These are phyloP conservation scores for Thaumatotibia leucotreta DNA, from an alignment of 1,140 invertebrate species.

Conservation along the genomic window DNA sequence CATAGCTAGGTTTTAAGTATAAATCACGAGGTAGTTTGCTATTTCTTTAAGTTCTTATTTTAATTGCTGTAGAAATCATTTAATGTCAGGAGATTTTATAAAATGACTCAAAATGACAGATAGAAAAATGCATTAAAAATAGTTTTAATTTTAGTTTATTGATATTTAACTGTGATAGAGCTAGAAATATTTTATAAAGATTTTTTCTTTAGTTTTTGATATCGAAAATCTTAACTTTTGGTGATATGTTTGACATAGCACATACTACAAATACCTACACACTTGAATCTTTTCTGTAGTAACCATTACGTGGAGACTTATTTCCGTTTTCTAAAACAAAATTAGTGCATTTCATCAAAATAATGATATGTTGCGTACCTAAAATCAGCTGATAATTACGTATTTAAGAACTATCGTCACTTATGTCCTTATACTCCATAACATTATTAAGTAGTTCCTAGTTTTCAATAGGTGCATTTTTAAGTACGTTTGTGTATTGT, in stretches of 20 bases:
- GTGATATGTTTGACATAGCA: conserved; percentile 1
- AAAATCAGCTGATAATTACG: background rate
- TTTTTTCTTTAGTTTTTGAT: conserved; percentile 30
- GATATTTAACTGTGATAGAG: conserved; percentile 72
- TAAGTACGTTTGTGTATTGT: conserved; percentile 23
- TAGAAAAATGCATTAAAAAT: no score
- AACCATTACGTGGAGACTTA: no score
- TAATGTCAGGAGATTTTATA: background rate
- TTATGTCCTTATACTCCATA: background rate
- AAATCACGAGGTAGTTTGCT: background rate
- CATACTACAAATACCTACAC: background rate
- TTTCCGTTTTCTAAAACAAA: no score
- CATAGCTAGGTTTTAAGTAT: background rate
- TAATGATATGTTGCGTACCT: background rate
- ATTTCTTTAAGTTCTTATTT: background rate
- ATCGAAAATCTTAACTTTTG: background rate
- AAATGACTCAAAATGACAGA: conserved; percentile 13
- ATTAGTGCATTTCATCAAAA: no score
- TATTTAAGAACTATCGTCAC: background rate
- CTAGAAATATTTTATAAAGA: conserved; percentile 54
- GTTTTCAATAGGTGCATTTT: conserved; percentile 50
- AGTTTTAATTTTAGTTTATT: conserved; percentile 39
- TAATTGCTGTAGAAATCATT: background rate
- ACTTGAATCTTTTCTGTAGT: no score
- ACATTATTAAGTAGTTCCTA: conserved; percentile 39